Conservation (phyloP, 1,140 invertebrate genomes). For the Leptopilina clavipes region DNA sequence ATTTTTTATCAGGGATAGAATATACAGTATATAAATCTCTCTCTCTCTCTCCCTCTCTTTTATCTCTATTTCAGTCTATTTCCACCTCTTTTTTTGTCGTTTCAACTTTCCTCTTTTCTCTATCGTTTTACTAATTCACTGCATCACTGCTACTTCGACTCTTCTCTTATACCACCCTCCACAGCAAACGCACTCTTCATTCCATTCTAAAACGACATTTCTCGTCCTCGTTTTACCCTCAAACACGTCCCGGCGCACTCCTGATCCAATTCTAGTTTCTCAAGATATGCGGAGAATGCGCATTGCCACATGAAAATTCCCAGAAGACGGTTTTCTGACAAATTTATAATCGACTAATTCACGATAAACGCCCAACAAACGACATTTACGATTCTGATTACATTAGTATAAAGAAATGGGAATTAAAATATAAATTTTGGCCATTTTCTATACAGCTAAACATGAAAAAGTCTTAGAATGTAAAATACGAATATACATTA, state of each 20-base stretch:
- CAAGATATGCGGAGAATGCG: conserved; percentile 29
- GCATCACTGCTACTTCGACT: conserved; percentile 12
- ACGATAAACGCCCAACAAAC: background rate
- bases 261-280: conserved; percentile 22
- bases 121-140: background rate
- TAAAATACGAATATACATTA: no score
- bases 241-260: conserved; percentile 22
- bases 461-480: no score
- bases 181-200: conserved; percentile 25
- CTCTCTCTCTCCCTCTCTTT: background rate
- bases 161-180: background rate
- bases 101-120: background rate
- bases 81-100: background rate
- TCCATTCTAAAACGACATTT: conserved; percentile 10
- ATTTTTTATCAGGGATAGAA: background rate
- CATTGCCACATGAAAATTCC: conserved; percentile 21
- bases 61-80: conserved; percentile 28
- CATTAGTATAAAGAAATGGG: background rate
- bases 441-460: background rate
- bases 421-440: background rate
- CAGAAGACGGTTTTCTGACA: conserved; percentile 18
- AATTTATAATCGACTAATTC: conserved; percentile 17
- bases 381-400: conserved; percentile 11
- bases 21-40: background rate
- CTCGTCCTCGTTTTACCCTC: conserved; percentile 26